Base-by-base conservation (phyloP, 2,113 vertebrate genomes). In the Aegithalos caudatus region DNA sequence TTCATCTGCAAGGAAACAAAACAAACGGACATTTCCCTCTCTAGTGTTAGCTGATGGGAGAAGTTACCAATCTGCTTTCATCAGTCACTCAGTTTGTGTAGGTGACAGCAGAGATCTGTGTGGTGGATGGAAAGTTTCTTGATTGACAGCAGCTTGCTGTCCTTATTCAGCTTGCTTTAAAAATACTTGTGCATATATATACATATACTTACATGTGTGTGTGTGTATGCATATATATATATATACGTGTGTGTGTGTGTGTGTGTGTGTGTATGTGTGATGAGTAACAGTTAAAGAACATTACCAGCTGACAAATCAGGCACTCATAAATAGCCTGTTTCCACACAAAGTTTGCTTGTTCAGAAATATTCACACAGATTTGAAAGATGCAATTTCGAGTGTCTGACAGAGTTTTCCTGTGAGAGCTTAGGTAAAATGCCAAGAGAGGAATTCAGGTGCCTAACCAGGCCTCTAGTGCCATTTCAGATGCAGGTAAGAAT, bases 131-230 rank as follows among this genome's bases (percentile, higher is more conserved):
- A 91, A 91, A 50, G 6, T 29, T 89, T 87, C 61, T 58, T 91
- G 86, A 90, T 22, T 45, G 85, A 54, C 69, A n/a, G 62, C 92
- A 94, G 82, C 67, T 95, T 95, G 71, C 54, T 83, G 23, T 66
- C 82, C 37, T 92, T 88, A 93, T 94, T 93, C 71, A 86, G 24
- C 64, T 95, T 88, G 76, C 45, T 93, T 92, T 94, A 94, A 94
- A 97, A 93, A 92, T 92, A 72, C 19, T 22, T 37, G 4, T 81
- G 79, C 66, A 60, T 88, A 69, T 81, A 84, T 80, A 94, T 84
- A 33, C 29, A 72, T 87, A 65, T 16, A 69, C 56, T 64, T 74
- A 66, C 12, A 9, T n/a, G 6, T 38, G 27, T 50, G 20, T 66
- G 13, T 48, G n/a, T 53, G 5, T 78, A n/a, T 71, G 42, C 58